Evolutionary conservation across 2,888 invertebrate species (phyloP).

Genomic region (Plagodis pulveraria): DNA sequence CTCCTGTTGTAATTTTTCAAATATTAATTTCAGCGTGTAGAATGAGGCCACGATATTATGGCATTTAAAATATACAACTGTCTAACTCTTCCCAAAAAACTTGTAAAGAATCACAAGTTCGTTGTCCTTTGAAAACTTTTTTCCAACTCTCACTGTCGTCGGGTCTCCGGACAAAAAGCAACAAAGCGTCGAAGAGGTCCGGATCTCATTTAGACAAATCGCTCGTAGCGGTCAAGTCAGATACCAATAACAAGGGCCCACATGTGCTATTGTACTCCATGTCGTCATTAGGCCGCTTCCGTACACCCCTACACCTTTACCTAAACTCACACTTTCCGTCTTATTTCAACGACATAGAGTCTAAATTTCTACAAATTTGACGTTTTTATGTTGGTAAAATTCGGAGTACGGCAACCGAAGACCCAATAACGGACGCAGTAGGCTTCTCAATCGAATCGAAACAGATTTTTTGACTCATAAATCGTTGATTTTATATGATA

Average conservation of each 20-base stretch:
- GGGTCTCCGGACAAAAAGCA: constrained; percentile 53
- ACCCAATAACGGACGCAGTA: constrained; percentile 68
- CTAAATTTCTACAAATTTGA: constrained; percentile 43
- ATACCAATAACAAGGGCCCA: constrained; percentile 82
- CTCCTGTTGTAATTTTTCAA: no score
- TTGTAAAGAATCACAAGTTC: neutral
- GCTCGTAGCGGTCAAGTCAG: constrained; percentile 83
- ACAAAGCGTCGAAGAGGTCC: constrained; percentile 75
- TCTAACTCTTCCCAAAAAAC: no score
- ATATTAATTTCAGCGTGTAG: no score
- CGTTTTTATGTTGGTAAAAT: constrained; percentile 38
- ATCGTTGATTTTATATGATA: constrained; percentile 52
- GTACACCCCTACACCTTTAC: constrained; percentile 54
- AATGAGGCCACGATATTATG: no score
- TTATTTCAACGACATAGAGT: constrained; percentile 50
- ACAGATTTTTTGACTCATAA: constrained; percentile 64
- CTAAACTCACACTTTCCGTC: constrained; percentile 39
- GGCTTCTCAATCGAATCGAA: constrained; percentile 65
- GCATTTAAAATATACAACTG: no score
- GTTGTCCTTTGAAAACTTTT: constrained; percentile 9
- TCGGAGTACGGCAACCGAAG: constrained; percentile 55
- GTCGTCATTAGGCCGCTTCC: constrained; percentile 82
- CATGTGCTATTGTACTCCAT: constrained; percentile 79
- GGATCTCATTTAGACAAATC: constrained; percentile 85
- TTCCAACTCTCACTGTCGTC: constrained; percentile 7